Evolutionary conservation across 37 sponge, comb jelly and placozoan genomes (phyloP).

Genomic region (Haliclona indistincta): DNA sequence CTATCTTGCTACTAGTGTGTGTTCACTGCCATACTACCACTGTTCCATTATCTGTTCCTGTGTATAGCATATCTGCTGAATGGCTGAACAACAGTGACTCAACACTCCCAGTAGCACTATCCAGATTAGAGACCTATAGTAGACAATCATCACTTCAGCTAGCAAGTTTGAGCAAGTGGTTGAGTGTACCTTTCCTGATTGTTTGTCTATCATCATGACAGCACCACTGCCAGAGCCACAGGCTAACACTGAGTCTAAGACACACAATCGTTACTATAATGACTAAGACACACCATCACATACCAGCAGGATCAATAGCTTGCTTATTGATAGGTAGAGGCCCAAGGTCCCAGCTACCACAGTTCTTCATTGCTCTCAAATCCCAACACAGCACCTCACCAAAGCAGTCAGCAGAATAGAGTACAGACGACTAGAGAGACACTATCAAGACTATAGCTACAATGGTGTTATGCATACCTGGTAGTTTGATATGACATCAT

Average conservation of each 20-base stretch:
- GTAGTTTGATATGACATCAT: conserved; percentile 45
- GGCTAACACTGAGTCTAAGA: neutral
- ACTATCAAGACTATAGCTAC: neutral
- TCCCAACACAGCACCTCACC: conserved; percentile 82
- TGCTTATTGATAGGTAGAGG: conserved; percentile 71
- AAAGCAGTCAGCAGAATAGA: conserved; percentile 80
- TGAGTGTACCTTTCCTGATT: neutral
- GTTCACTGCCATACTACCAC: conserved; percentile 6
- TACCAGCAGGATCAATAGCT: conserved; percentile 81
- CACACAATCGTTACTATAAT: neutral
- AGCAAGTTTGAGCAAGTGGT: no score
- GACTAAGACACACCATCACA: neutral
- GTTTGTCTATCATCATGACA: neutral
- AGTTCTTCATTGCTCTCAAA: conserved; percentile 18
- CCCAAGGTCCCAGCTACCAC: conserved; percentile 57
- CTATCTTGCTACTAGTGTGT: no score
- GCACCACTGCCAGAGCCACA: neutral
- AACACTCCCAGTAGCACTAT: neutral
- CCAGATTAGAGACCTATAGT: neutral
- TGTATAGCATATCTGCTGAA: neutral
- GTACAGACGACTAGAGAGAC: conserved; percentile 23
- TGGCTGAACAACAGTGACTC: neutral
- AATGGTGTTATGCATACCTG: conserved; percentile 38
- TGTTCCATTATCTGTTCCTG: neutral
- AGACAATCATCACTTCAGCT: no score